Conservation (phyloP, 1,140 invertebrate genomes). For the Mizuhopecten yessoensis region DNA sequence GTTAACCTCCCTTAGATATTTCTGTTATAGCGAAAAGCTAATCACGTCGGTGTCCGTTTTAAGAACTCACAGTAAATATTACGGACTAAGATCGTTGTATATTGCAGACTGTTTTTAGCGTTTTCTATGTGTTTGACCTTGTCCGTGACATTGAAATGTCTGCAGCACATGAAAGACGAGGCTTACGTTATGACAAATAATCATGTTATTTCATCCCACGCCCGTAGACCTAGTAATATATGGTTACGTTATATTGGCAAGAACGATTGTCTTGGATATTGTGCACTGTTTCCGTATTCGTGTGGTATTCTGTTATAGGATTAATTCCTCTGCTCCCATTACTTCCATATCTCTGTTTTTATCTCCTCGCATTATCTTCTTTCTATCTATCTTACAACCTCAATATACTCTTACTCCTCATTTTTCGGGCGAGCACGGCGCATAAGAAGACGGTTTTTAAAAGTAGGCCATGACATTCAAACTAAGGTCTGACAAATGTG, state of each 20-base stretch:
- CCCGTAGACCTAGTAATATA: neutral
- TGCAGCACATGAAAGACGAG: neutral
- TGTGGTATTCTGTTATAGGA: neutral
- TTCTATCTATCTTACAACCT: too few species aligned
- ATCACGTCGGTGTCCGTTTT: too few species aligned
- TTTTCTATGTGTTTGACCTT: neutral
- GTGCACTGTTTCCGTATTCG: neutral
- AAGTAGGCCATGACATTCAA: too few species aligned
- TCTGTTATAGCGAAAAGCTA: too few species aligned
- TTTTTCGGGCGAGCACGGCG: too few species aligned
- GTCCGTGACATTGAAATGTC: constrained; percentile 14
- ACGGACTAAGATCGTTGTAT: too few species aligned
- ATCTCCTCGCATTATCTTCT: neutral
- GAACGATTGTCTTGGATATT: neutral
- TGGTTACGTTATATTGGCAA: neutral
- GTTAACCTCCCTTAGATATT: neutral
- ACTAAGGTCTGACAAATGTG: too few species aligned
- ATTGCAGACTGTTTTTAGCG: too few species aligned
- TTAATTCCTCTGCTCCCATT: neutral
- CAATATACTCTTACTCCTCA: too few species aligned
- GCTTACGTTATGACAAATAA: constrained; percentile 13
- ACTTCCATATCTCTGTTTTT: neutral
- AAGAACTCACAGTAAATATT: too few species aligned
- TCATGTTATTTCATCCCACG: neutral
- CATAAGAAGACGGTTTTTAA: too few species aligned